A percentile compares a stretch with the other conserved stretches of the same genome.
phyloP scores from a whole-genome alignment of 1,140 invertebrate species.

The Neomicropteryx cornuta region DNA sequence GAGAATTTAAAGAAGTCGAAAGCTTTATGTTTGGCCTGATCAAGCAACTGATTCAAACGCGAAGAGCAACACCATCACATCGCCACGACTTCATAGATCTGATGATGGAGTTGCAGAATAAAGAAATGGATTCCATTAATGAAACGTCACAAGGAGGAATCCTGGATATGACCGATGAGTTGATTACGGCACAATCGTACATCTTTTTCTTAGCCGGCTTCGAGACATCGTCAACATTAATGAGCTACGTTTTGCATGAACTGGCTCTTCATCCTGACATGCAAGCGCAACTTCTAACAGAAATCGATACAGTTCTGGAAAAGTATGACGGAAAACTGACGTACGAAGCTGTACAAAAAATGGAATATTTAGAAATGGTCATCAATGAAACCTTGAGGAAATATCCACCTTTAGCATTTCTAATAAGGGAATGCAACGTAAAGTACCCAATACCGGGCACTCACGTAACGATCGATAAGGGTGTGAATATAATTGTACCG shows the following conservation, averaged over 20 bases:
- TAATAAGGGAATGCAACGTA: constrained; percentile 36
- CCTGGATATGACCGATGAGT: constrained; percentile 30
- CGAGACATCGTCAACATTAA: constrained; percentile 44
- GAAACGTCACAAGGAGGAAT: no score
- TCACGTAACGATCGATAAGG: constrained; percentile 35
- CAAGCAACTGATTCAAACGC: constrained; percentile 26
- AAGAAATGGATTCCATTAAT: constrained; percentile 14
- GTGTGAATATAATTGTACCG: constrained; percentile 44
- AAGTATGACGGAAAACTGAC: constrained; percentile 22
- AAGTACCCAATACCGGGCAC: constrained; percentile 26
- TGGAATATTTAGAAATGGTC: constrained; percentile 52
- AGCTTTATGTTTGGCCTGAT: constrained; percentile 29
- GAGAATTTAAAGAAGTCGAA: no score
- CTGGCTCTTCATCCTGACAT: constrained; percentile 42
- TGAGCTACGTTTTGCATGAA: constrained; percentile 40
- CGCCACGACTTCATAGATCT: constrained; percentile 31
- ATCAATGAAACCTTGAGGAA: constrained; percentile 51
- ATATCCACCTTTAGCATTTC: constrained; percentile 51
- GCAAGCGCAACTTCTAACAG: constrained; percentile 39
- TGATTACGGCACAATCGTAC: constrained; percentile 38
- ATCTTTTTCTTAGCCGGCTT: constrained; percentile 46
- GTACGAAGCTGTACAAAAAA: constrained; percentile 28
- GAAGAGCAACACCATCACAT: constrained; percentile 21
- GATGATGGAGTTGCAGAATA: constrained; percentile 31
- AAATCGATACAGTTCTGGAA: constrained; percentile 32